These are phyloP conservation scores for Synanthedon formicaeformis DNA, from an alignment of 2,888 invertebrate species.

Conservation along the genomic window DNA sequence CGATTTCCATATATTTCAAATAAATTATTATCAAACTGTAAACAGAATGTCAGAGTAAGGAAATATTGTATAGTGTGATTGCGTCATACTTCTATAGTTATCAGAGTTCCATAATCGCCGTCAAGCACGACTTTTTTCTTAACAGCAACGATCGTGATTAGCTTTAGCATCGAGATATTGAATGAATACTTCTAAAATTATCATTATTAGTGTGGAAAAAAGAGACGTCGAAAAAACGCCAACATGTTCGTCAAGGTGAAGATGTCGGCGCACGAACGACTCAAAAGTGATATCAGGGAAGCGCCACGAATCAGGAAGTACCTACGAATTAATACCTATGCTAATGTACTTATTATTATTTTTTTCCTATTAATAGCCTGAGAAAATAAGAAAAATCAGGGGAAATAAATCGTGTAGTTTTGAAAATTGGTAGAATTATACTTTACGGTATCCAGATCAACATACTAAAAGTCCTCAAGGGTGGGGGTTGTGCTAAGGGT, in stretches of 20 bases:
- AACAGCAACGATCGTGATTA: slow-evolving; percentile 54
- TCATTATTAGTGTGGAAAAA: slow-evolving; percentile 53
- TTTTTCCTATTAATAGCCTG: neutral
- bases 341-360: neutral
- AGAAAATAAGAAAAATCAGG: too few relatives aligned
- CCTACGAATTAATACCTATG: slow-evolving; percentile 8
- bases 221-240: slow-evolving; percentile 46
- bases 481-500: too few relatives aligned
- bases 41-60: slow-evolving; percentile 29
- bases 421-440: too few relatives aligned
- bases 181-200: slow-evolving; percentile 54
- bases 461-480: too few relatives aligned
- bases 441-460: too few relatives aligned
- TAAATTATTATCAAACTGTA: slow-evolving; percentile 3
- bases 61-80: slow-evolving; percentile 26
- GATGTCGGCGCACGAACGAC: slow-evolving; percentile 49
- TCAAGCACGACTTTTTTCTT: slow-evolving; percentile 17
- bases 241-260: slow-evolving; percentile 55
- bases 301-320: slow-evolving; percentile 53
- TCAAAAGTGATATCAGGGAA: slow-evolving; percentile 54
- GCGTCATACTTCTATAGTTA: slow-evolving; percentile 40
- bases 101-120: slow-evolving; percentile 36
- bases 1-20: too few relatives aligned
- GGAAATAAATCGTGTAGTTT: too few relatives aligned
- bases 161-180: slow-evolving; percentile 49